Conservation (phyloP, 1,140 invertebrate species). For the Drosophila kanapiae region DNA sequence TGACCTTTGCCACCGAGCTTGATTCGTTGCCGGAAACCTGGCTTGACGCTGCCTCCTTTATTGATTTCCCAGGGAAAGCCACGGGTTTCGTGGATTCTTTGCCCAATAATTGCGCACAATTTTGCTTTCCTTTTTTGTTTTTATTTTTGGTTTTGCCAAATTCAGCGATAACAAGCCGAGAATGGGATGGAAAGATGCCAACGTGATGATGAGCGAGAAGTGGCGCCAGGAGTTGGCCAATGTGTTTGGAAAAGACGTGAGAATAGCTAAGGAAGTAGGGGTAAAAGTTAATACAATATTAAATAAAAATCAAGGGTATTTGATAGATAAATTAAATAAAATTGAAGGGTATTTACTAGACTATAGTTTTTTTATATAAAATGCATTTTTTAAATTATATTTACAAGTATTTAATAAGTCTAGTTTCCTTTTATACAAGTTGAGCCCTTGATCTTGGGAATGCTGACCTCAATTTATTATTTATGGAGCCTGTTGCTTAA, state of each 20-base stretch:
- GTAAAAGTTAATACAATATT: not conserved
- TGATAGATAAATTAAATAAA: no score
- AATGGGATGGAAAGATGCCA: slow-evolving; percentile 9
- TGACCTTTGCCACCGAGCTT: slow-evolving; percentile 72
- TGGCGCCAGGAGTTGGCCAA: slow-evolving; percentile 11
- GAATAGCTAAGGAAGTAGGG: not conserved
- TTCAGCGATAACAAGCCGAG: slow-evolving; percentile 65
- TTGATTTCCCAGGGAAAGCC: slow-evolving; percentile 49
- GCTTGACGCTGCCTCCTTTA: slow-evolving; percentile 43
- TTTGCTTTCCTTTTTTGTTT: not conserved
- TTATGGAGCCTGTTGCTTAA: no score
- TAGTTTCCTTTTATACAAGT: not conserved
- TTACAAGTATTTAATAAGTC: no score
- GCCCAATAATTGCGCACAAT: slow-evolving; percentile 67
- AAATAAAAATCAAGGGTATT: not conserved
- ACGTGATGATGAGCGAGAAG: slow-evolving; percentile 13
- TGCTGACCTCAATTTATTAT: no score
- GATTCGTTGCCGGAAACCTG: slow-evolving; percentile 67
- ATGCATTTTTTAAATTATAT: not conserved
- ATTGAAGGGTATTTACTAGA: not conserved
- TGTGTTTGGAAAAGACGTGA: slow-evolving; percentile 1
- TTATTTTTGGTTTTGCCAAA: slow-evolving; percentile 46
- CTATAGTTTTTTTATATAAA: not conserved
- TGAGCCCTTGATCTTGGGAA: no score
- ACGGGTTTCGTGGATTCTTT: slow-evolving; percentile 42